phyloP scores from a whole-genome alignment of 2,888 invertebrate species.

The Schizaphis graminum region DNA sequence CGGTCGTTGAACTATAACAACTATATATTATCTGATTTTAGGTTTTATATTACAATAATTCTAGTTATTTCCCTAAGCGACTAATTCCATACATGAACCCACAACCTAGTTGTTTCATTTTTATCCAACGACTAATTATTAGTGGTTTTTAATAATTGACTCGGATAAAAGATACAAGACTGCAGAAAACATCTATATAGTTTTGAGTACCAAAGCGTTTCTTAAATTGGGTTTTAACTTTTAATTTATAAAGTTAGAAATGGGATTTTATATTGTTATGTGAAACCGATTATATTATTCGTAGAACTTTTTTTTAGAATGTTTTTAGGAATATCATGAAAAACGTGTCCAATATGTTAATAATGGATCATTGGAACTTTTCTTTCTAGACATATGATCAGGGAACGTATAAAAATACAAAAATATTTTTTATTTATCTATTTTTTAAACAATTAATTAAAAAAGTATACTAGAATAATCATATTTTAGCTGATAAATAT shows the following conservation, averaged over 20 bases:
- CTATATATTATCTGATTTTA: not conserved
- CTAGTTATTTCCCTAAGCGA: not conserved
- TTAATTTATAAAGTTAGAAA: not conserved
- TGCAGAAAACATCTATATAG: not conserved
- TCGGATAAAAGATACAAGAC: not conserved
- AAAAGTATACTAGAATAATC: too few species aligned
- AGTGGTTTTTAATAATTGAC: not conserved
- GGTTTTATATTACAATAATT: not conserved
- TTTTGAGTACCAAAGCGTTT: not conserved
- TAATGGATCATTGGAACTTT: too few species aligned
- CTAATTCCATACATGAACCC: not conserved
- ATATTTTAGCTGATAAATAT: too few species aligned
- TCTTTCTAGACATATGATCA: too few species aligned
- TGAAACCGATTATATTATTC: too few species aligned
- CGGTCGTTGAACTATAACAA: not conserved
- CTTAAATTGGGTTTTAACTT: not conserved
- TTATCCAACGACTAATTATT: not conserved
- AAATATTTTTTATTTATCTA: too few species aligned
- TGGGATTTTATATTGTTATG: not conserved
- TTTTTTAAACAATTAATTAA: too few species aligned
- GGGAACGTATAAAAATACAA: too few species aligned
- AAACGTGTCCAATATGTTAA: too few species aligned
- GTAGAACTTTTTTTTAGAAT: too few species aligned
- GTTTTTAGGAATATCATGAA: too few species aligned
- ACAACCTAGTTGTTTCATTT: not conserved